Evolutionary conservation across 2,113 vertebrate species (phyloP).

Genomic region (Sisor rabdophorus): DNA sequence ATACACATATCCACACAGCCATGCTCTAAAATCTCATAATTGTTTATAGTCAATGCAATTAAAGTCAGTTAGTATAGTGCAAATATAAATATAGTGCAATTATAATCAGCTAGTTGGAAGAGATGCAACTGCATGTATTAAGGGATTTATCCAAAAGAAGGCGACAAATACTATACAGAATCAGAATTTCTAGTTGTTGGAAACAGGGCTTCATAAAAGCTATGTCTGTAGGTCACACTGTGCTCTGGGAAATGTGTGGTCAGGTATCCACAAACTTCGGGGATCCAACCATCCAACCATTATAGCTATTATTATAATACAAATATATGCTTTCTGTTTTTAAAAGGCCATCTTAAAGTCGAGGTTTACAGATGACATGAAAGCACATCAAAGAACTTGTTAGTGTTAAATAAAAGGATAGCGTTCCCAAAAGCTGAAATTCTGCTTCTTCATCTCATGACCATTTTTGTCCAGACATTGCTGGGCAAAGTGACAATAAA

Average conservation of each 20-base stretch:
- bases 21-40: background rate
- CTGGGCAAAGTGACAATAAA: background rate
- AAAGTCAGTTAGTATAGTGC: no score
- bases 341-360: background rate
- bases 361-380: background rate
- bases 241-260: background rate
- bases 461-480: background rate
- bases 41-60: no score
- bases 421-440: background rate
- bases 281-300: background rate
- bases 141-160: background rate
- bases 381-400: background rate
- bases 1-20: background rate
- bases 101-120: background rate
- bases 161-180: background rate
- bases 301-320: background rate
- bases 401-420: background rate
- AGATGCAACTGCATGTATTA: background rate
- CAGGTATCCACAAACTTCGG: background rate
- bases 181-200: background rate
- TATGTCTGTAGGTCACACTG: background rate
- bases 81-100: no score
- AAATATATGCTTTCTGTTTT: background rate
- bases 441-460: background rate
- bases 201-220: background rate